A percentile compares a stretch with the other conserved stretches of the same genome.
phyloP scores from a whole-genome alignment of 2,113 vertebrate species.

The Nothobranchius furzeri region DNA sequence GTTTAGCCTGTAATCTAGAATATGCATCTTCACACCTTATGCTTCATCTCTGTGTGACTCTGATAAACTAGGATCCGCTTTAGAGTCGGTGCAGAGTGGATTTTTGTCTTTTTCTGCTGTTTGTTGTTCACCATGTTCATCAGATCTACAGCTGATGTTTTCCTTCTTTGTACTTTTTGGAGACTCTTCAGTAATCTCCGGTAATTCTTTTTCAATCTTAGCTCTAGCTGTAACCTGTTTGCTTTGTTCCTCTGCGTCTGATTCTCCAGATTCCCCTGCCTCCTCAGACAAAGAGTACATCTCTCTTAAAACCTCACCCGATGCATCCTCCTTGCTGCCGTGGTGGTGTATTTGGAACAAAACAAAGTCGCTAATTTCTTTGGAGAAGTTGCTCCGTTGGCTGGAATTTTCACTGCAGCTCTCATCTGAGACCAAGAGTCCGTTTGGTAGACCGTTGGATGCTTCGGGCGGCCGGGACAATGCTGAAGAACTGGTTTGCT shows the following conservation, averaged over 20 bases:
- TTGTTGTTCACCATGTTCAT: slow-evolving; percentile 26
- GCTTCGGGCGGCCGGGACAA: slow-evolving; percentile 68
- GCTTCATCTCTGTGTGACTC: slow-evolving; percentile 18
- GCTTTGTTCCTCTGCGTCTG: slow-evolving; percentile 38
- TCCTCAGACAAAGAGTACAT: slow-evolving; percentile 92
- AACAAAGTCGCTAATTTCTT: slow-evolving; percentile 83
- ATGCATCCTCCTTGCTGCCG: slow-evolving; percentile 41
- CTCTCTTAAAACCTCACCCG: slow-evolving; percentile 68
- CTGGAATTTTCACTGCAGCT: slow-evolving; percentile 68
- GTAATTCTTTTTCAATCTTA: slow-evolving; percentile 14
- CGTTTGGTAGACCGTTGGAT: slow-evolving; percentile 84
- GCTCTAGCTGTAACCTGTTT: neutral
- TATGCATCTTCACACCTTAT: neutral
- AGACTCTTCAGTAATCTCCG: neutral
- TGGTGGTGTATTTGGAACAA: slow-evolving; percentile 85
- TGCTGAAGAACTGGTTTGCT: slow-evolving; percentile 79
- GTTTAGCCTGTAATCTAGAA: neutral
- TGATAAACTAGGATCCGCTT: slow-evolving; percentile 23
- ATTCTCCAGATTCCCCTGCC: slow-evolving; percentile 52
- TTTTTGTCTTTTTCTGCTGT: slow-evolving; percentile 33
- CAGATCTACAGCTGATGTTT: slow-evolving; percentile 1
- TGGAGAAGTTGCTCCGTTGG: slow-evolving; percentile 81
- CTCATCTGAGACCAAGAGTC: slow-evolving; percentile 76
- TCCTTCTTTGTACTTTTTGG: slow-evolving; percentile 2
- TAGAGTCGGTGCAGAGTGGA: slow-evolving; percentile 20